Conservation (phyloP, 2,797 vertebrate species). For the Lepilemur ruficaudatus region DNA sequence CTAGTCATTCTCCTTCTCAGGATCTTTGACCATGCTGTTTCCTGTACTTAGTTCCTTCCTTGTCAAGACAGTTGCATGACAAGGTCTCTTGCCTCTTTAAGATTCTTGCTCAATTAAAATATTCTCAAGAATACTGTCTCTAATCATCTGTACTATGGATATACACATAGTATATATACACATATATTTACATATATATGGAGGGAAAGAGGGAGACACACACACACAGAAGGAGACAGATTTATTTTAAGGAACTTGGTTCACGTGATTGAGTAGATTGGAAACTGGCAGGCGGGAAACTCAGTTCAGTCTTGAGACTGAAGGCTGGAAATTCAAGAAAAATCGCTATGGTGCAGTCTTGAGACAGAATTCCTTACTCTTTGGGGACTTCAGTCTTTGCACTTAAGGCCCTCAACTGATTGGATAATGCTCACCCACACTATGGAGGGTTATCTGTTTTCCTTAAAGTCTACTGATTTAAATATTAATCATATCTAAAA, state of each 20-base stretch:
- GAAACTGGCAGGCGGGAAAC: too few species aligned
- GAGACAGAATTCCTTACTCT: not conserved
- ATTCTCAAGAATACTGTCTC: not conserved
- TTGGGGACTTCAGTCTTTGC: not conserved
- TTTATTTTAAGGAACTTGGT: too few species aligned
- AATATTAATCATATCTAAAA: too few species aligned
- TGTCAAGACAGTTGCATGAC: not conserved
- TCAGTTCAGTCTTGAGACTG: too few species aligned
- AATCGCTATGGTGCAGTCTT: too few species aligned
- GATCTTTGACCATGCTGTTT: not conserved
- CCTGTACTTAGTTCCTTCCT: not conserved
- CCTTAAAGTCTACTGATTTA: not conserved
- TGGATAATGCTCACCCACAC: not conserved
- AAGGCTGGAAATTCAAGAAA: too few species aligned
- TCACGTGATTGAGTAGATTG: too few species aligned
- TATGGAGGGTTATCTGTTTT: not conserved
- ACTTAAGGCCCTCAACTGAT: not conserved
- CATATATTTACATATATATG: not conserved
- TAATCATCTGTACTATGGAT: too few species aligned
- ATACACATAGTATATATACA: not conserved
- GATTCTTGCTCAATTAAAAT: not conserved
- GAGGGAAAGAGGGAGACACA: too few species aligned
- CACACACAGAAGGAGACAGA: too few species aligned
- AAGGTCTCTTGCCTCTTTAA: not conserved
- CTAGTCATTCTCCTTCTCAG: not conserved